Conservation (phyloP, 2,797 vertebrate species). For the Lates japonicus region DNA sequence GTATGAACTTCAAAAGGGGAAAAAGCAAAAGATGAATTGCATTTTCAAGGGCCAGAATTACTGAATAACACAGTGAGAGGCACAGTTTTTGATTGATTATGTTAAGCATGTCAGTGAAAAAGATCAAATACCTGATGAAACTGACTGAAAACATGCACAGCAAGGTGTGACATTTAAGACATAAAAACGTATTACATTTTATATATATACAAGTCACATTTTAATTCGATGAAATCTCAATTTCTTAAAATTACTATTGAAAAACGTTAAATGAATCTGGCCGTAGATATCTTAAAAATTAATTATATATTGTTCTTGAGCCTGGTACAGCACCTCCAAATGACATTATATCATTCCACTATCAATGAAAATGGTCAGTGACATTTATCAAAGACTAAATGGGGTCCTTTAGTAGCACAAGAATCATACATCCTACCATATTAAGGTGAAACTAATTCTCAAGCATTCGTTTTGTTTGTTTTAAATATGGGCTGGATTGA, state of each 20-base stretch:
- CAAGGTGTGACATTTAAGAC: no score
- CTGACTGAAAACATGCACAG: background rate
- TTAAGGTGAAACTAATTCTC: background rate
- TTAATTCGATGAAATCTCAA: slow-evolving; percentile 6
- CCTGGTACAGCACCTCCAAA: slow-evolving; percentile 8
- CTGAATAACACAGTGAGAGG: background rate
- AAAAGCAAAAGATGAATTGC: background rate
- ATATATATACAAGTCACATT: background rate
- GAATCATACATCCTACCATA: background rate
- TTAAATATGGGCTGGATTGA: no score
- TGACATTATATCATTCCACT: slow-evolving; percentile 11
- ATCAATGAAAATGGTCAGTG: slow-evolving; percentile 21
- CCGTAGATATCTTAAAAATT: slow-evolving; percentile 12
- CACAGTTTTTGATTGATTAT: background rate
- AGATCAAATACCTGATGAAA: background rate
- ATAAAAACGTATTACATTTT: no score
- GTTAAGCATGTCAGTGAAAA: background rate
- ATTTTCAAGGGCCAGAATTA: background rate
- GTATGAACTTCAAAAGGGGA: slow-evolving; percentile 13
- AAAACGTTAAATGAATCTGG: background rate
- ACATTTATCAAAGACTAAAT: slow-evolving; percentile 16
- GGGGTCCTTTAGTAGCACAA: background rate
- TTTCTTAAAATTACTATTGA: background rate
- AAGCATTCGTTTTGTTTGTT: background rate
- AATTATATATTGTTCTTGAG: slow-evolving; percentile 25